These are phyloP conservation scores for Drosophila borborema DNA, from an alignment of 2,888 invertebrate species.

Conservation along the genomic window DNA sequence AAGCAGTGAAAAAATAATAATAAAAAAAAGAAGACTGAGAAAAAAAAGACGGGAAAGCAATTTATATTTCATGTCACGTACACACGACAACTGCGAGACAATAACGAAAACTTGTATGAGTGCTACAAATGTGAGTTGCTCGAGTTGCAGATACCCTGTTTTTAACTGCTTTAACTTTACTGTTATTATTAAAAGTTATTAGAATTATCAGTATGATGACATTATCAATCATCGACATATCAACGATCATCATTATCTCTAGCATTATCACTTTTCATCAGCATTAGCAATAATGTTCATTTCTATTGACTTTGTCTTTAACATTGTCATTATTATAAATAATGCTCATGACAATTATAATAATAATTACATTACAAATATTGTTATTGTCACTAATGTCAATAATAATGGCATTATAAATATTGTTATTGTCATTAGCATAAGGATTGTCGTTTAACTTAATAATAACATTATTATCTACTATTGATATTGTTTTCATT, in stretches of 20 bases:
- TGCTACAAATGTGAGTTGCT: neutral
- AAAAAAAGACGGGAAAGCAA: conserved; percentile 33
- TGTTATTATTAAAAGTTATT: neutral
- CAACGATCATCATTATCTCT: too few relatives aligned
- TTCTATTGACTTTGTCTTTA: neutral
- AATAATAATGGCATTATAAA: too few relatives aligned
- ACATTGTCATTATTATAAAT: neutral
- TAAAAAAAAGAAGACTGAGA: conserved; percentile 9
- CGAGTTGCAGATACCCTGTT: neutral
- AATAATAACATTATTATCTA: neutral
- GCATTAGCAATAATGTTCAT: neutral
- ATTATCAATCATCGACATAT: neutral
- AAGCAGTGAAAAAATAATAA: conserved; percentile 5
- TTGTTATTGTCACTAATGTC: too few relatives aligned
- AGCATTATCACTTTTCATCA: neutral
- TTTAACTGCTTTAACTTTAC: too few relatives aligned
- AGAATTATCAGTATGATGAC: neutral
- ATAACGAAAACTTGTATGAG: conserved; percentile 24
- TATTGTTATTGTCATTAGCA: neutral
- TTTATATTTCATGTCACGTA: conserved; percentile 70
- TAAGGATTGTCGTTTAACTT: neutral
- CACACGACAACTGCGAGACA: conserved; percentile 45
- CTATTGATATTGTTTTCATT: neutral
- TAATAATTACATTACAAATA: too few relatives aligned
- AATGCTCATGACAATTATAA: neutral